These are phyloP conservation scores for Hirtodrosophila histrioides DNA, from an alignment of 2,888 invertebrate genomes.

Conservation along the genomic window DNA sequence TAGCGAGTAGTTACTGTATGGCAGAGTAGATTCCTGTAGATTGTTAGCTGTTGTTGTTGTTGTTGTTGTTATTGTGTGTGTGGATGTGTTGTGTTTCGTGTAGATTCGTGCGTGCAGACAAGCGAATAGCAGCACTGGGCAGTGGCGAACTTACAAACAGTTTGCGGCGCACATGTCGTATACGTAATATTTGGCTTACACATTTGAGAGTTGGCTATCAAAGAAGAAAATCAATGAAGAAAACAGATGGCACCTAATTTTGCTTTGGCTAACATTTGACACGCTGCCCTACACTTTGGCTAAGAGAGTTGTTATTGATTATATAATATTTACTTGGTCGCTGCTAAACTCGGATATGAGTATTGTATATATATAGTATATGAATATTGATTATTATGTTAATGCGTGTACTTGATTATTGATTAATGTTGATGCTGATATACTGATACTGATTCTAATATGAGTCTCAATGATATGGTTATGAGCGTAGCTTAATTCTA, in stretches of 20 bases:
- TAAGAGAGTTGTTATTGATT: slow-evolving; percentile 38
- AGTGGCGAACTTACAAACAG: slow-evolving; percentile 64
- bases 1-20: slow-evolving; percentile 64
- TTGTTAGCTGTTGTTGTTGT: background rate
- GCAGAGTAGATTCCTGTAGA: slow-evolving; percentile 35
- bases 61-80: slow-evolving; percentile 5
- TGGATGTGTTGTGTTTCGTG: slow-evolving; percentile 23
- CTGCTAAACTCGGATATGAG: slow-evolving; percentile 27
- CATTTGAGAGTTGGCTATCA: slow-evolving; percentile 62
- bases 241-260: slow-evolving; percentile 60
- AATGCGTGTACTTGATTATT: slow-evolving; percentile 13
- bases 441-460: slow-evolving; percentile 28
- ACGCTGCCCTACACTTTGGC: slow-evolving; percentile 61
- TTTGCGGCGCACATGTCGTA: slow-evolving; percentile 68
- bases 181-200: slow-evolving; percentile 76
- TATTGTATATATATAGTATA: slow-evolving; percentile 16
- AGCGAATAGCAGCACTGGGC: slow-evolving; percentile 63
- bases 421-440: slow-evolving; percentile 18
- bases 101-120: slow-evolving; percentile 64
- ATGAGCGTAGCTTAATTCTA: slow-evolving; percentile 3
- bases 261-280: slow-evolving; percentile 49
- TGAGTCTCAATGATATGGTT: slow-evolving; percentile 43
- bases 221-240: slow-evolving; percentile 49
- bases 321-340: slow-evolving; percentile 38
- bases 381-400: slow-evolving; percentile 15